phyloP scores from a whole-genome alignment of 1,140 invertebrate genomes.

The Babylonia areolata region DNA sequence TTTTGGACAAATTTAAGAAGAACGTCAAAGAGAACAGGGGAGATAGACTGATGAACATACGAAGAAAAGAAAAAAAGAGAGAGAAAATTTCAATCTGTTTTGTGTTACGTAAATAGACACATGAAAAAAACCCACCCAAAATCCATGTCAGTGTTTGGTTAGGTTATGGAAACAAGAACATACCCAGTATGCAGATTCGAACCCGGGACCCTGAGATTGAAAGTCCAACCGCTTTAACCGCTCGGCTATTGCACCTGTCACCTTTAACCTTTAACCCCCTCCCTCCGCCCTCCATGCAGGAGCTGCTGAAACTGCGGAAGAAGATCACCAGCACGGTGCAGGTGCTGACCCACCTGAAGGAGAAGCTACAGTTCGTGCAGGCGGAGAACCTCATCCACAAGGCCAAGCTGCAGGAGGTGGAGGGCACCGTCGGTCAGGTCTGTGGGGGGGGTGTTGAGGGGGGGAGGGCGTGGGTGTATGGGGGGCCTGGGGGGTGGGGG shows the following conservation, averaged over 20 bases:
- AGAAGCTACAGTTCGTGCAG: conserved; percentile 76
- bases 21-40: no score
- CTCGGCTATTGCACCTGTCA: neutral
- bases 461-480: neutral
- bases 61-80: no score
- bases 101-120: no score
- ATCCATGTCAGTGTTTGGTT: no score
- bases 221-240: no score
- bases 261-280: neutral
- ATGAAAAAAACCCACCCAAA: no score
- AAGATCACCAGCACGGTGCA: conserved; percentile 77
- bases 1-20: no score
- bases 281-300: conserved; percentile 58
- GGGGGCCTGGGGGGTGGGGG: neutral
- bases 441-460: neutral
- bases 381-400: conserved; percentile 71
- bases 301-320: conserved; percentile 75
- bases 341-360: conserved; percentile 76
- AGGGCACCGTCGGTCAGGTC: conserved; percentile 71
- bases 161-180: no score
- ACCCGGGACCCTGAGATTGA: no score
- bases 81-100: no score
- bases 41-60: no score
- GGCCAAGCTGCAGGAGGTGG: conserved; percentile 67
- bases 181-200: no score